Evolutionary conservation across 2,888 invertebrate genomes (phyloP), one percentile per base, ranked within the genome.

Genomic region (Andricus curvator): DNA sequence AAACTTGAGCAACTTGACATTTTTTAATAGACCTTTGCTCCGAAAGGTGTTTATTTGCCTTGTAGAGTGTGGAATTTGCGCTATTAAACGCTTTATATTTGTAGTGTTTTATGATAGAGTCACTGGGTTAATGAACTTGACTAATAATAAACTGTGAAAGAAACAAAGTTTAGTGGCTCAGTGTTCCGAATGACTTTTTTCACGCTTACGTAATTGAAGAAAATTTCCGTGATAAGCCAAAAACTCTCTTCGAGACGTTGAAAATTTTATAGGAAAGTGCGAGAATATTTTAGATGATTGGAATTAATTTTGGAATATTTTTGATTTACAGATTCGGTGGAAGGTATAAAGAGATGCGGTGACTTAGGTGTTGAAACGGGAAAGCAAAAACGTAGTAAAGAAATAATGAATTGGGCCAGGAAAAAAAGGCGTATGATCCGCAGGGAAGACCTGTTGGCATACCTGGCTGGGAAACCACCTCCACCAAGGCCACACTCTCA

Each of bases 401-500:
- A 97, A 93, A 93, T 97, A 88, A 94, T 96, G 87, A 95, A 96
- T 88, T 97, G 96, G 97, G 96, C 95, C 22, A 94, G 95, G 85
- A 96, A 96, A 93, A 94, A 95, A 92, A 94, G 96, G 92, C 94
- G 96, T 86, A 94, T 95, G 91, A 96, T 97, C 86, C 94, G 96
- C 41, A 94, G 96, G 64, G 96, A 97, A 89, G 97, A 97, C 90
- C 93, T 97, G 41, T 93, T 97, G 87, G 96, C 96, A 25, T 97
- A 96, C 93, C 94, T 97, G 81, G 95, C 96, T 87, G 97, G 96
- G 48, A 95, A 95, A 92, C 94, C 95, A 85, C 94, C 95, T 81
- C 96, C 96, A 83, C 94, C 94, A 78, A 91, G 93, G 84, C 93
- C 93, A 80, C 94, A 93, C 85, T 92, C 93, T 88, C 94, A 94